Percentiles rank a stretch among this genome's conserved stretches.
phyloP scores from a whole-genome alignment of 2,797 vertebrate genomes.

The Pipistrellus kuhlii region DNA sequence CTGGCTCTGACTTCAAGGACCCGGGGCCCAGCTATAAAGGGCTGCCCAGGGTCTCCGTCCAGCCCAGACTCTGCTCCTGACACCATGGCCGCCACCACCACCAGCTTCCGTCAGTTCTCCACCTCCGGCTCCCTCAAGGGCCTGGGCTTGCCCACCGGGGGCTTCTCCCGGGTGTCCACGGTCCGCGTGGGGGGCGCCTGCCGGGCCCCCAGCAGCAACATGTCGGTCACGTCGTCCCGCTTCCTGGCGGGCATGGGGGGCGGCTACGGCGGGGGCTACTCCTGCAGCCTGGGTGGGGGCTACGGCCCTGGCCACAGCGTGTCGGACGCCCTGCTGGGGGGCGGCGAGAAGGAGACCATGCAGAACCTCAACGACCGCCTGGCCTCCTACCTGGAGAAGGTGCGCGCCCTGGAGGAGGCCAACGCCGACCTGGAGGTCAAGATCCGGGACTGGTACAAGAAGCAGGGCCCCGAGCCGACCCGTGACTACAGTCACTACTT shows the following conservation, averaged over 20 bases:
- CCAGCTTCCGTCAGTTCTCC: constrained; percentile 82
- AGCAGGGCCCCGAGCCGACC: constrained; percentile 90
- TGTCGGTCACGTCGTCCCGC: constrained; percentile 79
- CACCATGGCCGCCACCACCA: constrained; percentile 68
- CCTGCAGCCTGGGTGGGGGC: constrained; percentile 78
- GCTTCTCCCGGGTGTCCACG: constrained; percentile 82
- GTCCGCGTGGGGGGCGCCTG: constrained; percentile 50
- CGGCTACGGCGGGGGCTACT: constrained; percentile 74
- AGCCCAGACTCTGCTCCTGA: background rate
- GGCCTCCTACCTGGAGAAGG: constrained; percentile 91
- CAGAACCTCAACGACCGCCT: constrained; percentile 94
- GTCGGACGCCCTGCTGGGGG: constrained; percentile 83
- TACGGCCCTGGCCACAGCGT: constrained; percentile 30
- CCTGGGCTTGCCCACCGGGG: constrained; percentile 42
- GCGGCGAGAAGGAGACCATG: constrained; percentile 92
- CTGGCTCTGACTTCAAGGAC: constrained; percentile 83
- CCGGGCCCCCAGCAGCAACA: constrained; percentile 81
- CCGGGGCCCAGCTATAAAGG: constrained; percentile 83
- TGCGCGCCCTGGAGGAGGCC: constrained; percentile 89
- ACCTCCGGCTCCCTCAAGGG: constrained; percentile 85
- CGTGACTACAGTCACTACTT: constrained; percentile 90
- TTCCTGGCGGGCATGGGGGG: constrained; percentile 79
- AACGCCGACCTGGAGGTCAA: constrained; percentile 90
- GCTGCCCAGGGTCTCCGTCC: constrained; percentile 37
- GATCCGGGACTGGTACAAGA: constrained; percentile 90